These are phyloP conservation scores for Lasiommata megera DNA, from an alignment of 2,888 invertebrate species.

Conservation along the genomic window DNA sequence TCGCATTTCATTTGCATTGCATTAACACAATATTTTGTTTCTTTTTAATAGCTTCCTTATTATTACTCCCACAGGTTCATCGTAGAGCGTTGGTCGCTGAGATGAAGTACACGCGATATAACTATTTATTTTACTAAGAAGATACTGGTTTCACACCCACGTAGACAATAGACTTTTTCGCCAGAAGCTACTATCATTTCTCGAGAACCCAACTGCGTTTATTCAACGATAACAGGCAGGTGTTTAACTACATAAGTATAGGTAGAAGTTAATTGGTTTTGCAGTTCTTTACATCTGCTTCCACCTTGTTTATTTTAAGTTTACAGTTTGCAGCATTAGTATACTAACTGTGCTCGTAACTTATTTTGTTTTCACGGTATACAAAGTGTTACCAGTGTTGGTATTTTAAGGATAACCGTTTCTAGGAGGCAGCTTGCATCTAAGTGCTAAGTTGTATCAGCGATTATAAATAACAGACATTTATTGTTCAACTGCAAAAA, in stretches of 20 bases:
- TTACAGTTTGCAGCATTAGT: no score
- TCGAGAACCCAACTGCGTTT: not conserved
- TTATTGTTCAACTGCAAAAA: no score
- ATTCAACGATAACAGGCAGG: not conserved
- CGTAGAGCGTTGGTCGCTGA: constrained; percentile 23
- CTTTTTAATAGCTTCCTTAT: constrained; percentile 11
- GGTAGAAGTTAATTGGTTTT: not conserved
- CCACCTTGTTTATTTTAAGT: no score
- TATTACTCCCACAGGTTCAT: constrained; percentile 26
- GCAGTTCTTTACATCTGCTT: no score
- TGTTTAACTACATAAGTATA: not conserved
- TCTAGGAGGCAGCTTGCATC: no score
- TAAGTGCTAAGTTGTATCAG: no score
- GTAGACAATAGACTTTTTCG: constrained; percentile 8
- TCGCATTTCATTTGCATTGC: not conserved
- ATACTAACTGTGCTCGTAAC: no score
- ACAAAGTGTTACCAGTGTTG: no score
- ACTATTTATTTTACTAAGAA: constrained; percentile 28
- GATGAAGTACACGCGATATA: constrained; percentile 30
- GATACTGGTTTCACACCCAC: constrained; percentile 24
- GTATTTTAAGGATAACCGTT: no score
- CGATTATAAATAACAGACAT: no score
- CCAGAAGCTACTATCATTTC: constrained; percentile 14
- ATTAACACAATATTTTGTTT: constrained; percentile 12
- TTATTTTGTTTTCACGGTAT: no score